Evolutionary conservation across 2,113 vertebrate species (phyloP).

Genomic region (human (Homo sapiens)): DNA sequence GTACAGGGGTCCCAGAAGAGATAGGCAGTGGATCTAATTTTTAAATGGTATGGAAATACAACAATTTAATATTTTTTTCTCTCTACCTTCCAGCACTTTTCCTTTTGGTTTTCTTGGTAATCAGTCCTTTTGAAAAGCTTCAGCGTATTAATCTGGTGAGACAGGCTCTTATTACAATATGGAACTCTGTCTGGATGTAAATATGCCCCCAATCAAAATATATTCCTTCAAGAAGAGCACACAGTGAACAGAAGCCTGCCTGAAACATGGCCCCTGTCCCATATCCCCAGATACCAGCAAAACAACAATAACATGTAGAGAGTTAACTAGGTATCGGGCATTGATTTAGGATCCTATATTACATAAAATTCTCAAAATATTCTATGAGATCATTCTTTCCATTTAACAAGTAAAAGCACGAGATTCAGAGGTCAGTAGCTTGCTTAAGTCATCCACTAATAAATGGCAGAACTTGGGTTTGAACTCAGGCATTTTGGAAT

Average conservation of each 20-base stretch:
- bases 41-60: slow-evolving; percentile 43
- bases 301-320: not conserved
- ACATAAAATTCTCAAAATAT: not conserved
- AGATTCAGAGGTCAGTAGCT: not conserved
- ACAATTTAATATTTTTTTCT: not conserved
- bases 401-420: not conserved
- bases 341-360: not conserved
- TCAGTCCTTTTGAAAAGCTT: slow-evolving; percentile 16
- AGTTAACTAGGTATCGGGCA: not conserved
- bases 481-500: not conserved
- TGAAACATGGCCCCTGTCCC: not conserved
- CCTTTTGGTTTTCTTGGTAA: slow-evolving; percentile 33
- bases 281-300: not conserved
- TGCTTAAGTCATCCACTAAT: not conserved
- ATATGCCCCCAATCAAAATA: not conserved
- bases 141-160: slow-evolving; percentile 19
- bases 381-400: not conserved
- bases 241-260: not conserved
- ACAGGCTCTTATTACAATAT: not conserved
- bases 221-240: not conserved
- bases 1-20: slow-evolving; percentile 8
- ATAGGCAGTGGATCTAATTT: slow-evolving; percentile 58
- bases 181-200: not conserved
- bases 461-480: not conserved
- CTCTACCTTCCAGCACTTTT: slow-evolving; percentile 13